phyloP scores from a whole-genome alignment of 2,797 vertebrate species.

The Sebastes iracundus region DNA sequence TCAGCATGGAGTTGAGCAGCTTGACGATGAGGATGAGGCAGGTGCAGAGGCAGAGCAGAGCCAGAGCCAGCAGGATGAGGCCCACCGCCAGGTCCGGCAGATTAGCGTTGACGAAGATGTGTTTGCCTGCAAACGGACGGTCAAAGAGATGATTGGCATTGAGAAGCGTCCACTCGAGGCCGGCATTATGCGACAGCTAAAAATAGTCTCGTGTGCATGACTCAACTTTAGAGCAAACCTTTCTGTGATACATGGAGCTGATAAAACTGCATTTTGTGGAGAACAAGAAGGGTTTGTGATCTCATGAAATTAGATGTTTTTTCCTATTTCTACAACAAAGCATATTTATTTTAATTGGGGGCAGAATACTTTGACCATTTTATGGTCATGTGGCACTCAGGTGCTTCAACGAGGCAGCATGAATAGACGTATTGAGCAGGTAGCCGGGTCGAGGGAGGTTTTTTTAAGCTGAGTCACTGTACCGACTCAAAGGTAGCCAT shows the following conservation, averaged over 20 bases:
- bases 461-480: constrained; percentile 62
- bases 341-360: constrained; percentile 9
- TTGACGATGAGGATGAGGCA: constrained; percentile 96
- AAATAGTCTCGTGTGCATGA: neutral
- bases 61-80: constrained; percentile 88
- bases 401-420: constrained; percentile 43
- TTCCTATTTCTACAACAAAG: neutral
- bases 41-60: constrained; percentile 88
- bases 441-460: constrained; percentile 19
- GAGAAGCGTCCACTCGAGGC: neutral
- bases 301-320: neutral
- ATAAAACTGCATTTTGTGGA: neutral
- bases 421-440: constrained; percentile 79
- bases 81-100: constrained; percentile 90
- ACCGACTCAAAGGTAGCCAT: constrained; percentile 73
- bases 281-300: neutral
- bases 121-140: constrained; percentile 82
- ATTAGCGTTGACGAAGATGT: constrained; percentile 83
- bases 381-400: constrained; percentile 38
- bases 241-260: neutral
- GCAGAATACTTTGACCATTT: constrained; percentile 15
- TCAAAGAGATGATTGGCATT: neutral
- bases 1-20: constrained; percentile 94
- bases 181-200: neutral
- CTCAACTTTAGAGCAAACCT: neutral